Evolutionary conservation across 2,797 vertebrate species (phyloP).

Genomic region (Masticophis lateralis): DNA sequence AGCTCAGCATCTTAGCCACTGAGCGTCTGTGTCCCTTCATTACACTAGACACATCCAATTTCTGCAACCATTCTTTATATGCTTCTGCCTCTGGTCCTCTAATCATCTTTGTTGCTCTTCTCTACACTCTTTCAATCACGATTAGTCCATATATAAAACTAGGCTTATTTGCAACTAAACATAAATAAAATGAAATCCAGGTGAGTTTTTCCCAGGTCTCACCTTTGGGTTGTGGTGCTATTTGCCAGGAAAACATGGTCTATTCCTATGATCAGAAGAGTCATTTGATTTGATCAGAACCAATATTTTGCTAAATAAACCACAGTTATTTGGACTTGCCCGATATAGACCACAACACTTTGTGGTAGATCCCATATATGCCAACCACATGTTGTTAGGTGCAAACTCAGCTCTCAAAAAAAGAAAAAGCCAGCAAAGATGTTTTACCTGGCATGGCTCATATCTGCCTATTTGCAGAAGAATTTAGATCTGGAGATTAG

Average conservation of each 20-base stretch:
- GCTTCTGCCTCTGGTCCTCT: no score
- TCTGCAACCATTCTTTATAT: no score
- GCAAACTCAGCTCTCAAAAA: not conserved
- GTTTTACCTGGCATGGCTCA: not conserved
- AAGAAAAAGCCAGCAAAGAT: not conserved
- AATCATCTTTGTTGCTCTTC: no score
- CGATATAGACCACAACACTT: not conserved
- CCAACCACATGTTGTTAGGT: not conserved
- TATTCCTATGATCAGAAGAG: not conserved
- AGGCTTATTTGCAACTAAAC: not conserved
- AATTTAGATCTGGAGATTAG: not conserved
- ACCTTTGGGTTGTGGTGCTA: not conserved
- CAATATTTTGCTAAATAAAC: not conserved
- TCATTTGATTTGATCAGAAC: not conserved
- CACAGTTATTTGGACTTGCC: not conserved
- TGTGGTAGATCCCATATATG: not conserved
- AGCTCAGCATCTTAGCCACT: no score
- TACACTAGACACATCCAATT: no score
- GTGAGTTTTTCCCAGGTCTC: not conserved
- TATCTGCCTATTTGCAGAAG: not conserved
- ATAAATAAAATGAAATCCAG: not conserved
- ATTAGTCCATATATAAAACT: not conserved
- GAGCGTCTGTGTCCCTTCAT: no score
- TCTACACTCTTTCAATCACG: not conserved
- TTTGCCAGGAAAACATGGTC: not conserved